A percentile compares a stretch with the other conserved stretches of the same genome.
phyloP scores from a whole-genome alignment of 2,797 vertebrate genomes.

The Sarcoramphus papa region DNA sequence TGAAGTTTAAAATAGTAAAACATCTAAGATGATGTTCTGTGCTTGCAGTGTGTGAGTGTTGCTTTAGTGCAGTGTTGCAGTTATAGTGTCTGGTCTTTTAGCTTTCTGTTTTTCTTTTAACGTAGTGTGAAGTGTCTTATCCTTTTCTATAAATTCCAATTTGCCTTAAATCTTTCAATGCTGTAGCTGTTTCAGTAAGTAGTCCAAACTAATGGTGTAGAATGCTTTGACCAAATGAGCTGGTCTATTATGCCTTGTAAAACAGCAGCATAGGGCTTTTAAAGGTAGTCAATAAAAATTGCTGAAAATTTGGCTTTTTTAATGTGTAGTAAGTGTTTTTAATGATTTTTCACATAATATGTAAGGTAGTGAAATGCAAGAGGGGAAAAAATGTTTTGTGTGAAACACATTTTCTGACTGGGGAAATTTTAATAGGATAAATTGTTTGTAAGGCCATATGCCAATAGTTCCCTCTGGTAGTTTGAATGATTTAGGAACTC shows the following conservation, averaged over 20 bases:
- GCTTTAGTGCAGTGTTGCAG: constrained; percentile 86
- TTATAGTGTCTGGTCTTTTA: constrained; percentile 84
- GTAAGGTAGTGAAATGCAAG: constrained; percentile 82
- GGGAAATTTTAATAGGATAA: constrained; percentile 86
- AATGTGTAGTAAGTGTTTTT: constrained; percentile 87
- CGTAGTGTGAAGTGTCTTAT: constrained; percentile 87
- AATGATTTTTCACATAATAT: constrained; percentile 83
- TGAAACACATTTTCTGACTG: constrained; percentile 85
- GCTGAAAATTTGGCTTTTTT: constrained; percentile 85
- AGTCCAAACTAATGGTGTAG: constrained; percentile 82
- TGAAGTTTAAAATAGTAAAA: constrained; percentile 78
- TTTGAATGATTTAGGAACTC: constrained; percentile 86
- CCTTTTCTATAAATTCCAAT: constrained; percentile 86
- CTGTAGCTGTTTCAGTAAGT: constrained; percentile 87
- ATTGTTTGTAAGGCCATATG: constrained; percentile 87
- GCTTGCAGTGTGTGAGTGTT: constrained; percentile 97
- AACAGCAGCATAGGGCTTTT: constrained; percentile 87
- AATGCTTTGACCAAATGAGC: constrained; percentile 82
- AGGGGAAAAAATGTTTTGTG: constrained; percentile 83
- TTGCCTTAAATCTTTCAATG: constrained; percentile 96
- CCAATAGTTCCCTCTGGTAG: constrained; percentile 83
- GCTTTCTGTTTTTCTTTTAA: constrained; percentile 82
- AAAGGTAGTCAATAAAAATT: constrained; percentile 87
- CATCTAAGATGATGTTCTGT: constrained; percentile 85
- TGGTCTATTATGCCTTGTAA: constrained; percentile 88